Base-by-base conservation (phyloP, 2,888 invertebrate species). In the Malachius bipustulatus region DNA sequence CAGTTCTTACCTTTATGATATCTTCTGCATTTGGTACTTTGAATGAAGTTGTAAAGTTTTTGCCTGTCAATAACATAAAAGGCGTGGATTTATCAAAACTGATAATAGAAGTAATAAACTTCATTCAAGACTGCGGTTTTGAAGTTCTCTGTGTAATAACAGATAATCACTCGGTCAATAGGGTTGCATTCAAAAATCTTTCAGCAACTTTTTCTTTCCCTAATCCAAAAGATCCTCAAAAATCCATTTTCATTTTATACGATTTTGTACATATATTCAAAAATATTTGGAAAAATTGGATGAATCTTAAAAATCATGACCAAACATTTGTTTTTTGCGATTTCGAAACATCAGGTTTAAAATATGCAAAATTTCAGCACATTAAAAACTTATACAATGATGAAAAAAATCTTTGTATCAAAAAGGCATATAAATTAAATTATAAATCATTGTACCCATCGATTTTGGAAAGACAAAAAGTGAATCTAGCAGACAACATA, bases 351-450 rank as follows among this genome's bases (percentile, higher is more conserved):
- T n/a, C n/a, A n/a, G n/a, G n/a, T n/a, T 14, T 34, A 24, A 13
- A 34, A 24, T 39, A 26, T 26, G 34, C 30, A 12, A 39, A 36
- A 39, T 37, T 34, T 16, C 16, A 37, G 30, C 9, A 41, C 14
- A 16, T 41, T 4, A 27, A 27, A 8, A 27, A 35, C 4, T n/a
- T 36, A 15, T 36, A 38, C 26, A 9, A 36, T 26, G 26, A n/a
- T 10, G 41, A 41, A 34, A 15, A 37, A 30, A 15, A 35, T 16
- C 10, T 6, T 4, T 15, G 33, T 4, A 15, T 35, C n/a, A 39
- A 42, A 42, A 30, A 42, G 33, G 41, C 39, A n/a, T 41, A 27
- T 16, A 41, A 43, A 36, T 30, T 43, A 26, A 38, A 34, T 30
- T 15, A 39, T 15, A 41, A 41, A 32, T 32, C 39, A 9, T 13